Evolutionary conservation across 1,140 invertebrate species (phyloP).

Genomic region (Solenopsis invicta): DNA sequence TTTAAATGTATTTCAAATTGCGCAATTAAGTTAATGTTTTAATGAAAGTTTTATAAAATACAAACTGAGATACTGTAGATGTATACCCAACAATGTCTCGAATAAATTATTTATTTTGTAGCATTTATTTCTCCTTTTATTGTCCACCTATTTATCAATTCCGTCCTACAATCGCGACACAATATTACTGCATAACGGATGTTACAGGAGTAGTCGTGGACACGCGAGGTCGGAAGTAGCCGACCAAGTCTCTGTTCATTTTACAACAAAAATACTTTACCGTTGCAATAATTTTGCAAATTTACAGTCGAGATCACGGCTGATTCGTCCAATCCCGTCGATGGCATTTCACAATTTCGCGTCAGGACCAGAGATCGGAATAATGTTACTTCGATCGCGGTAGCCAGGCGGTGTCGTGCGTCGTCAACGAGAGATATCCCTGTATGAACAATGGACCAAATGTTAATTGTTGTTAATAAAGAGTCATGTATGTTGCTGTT

Average conservation of each 20-base stretch:
- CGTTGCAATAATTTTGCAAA: constrained; percentile 45
- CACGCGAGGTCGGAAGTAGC: neutral
- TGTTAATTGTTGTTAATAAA: constrained; percentile 88
- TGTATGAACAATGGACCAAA: constrained; percentile 83
- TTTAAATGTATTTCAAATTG: constrained; percentile 14
- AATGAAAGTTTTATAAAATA: neutral
- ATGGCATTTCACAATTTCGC: neutral
- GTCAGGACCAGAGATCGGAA: neutral
- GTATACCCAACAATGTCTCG: neutral
- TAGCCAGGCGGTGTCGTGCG: neutral
- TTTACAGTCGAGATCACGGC: neutral
- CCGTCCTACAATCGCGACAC: neutral
- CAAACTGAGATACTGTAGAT: neutral
- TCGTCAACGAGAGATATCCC: constrained; percentile 4
- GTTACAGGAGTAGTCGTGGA: neutral
- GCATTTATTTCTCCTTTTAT: neutral
- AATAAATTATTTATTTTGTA: constrained; percentile 1
- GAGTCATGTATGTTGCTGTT: constrained; percentile 86
- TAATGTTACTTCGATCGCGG: neutral
- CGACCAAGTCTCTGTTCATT: neutral
- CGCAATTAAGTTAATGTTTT: neutral
- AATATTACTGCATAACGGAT: neutral
- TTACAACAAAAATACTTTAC: constrained; percentile 49
- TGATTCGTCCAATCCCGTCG: too few species aligned
- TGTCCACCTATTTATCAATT: neutral